Base-by-base conservation (phyloP, 2,113 vertebrate species). In the Paedocypris sp. region DNA sequence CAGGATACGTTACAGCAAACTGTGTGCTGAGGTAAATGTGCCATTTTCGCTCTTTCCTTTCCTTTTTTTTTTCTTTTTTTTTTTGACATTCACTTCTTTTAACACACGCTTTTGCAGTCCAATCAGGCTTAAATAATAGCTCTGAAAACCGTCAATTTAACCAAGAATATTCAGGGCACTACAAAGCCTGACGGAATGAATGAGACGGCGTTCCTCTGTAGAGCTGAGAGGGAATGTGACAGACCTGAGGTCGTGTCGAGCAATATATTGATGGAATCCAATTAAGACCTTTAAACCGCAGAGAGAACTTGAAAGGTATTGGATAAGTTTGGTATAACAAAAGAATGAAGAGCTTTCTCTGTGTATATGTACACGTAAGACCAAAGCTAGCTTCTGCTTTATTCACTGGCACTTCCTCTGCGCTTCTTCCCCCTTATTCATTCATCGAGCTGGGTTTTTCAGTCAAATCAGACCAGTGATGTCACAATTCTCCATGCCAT, bases 211-310 rank as follows among this genome's bases (percentile, higher is more conserved):
- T 23, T 69, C 75, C 71, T 73, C 75, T 77, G 20, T 73, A 72
- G 69, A 78, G 75, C 61, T 72, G 75, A 76, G 75, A 78, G 78
- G 74, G 79, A 82, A 80, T 80, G 78, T 77, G 80, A 80, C 69
- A 49, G 75, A 82, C 81, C 79, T 73, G 75, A 80, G 81, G 83
- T 83, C 80, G 83, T 81, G 82, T 81, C 82, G 79, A 83, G 79
- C 78, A 83, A 82, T 82, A 81, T 79, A 82, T 79, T 81, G 82
- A 83, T 81, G 82, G 81, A 84, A 84, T 83, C 81, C 81, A 86
- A 84, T 86, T 84, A 86, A 82, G 79, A 81, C 79, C 79, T 83
- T 80, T 83, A 82, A 82, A 82, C 79, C 77, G 79, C 73, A 19
- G 66, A 20, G 26, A 43, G 54, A 58, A 39, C 54, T 58, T 31